Evolutionary conservation across 2,797 vertebrate genomes (phyloP), one percentile per base, ranked within the genome.

Genomic region (Eremophila alpestris): DNA sequence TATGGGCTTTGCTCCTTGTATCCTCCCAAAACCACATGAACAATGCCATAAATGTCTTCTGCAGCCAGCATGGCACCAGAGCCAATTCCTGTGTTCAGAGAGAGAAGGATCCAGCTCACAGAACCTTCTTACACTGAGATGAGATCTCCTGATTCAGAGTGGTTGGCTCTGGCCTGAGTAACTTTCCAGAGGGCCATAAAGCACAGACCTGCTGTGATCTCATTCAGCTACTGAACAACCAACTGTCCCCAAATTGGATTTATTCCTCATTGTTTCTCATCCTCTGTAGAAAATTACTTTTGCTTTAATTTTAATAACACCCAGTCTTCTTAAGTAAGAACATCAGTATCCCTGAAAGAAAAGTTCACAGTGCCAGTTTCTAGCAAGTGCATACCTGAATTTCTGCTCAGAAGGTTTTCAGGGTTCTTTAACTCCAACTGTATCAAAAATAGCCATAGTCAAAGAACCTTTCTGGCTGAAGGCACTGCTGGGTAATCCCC

Each of bases 311-410:
- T 95, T 93, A 43, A 43, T 43, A 43, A 79, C 83, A 83, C 83
- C 74, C 15, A 20, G n/a, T 73, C 88, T 93, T 76, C 59, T 91
- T 76, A 74, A 86, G 62, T 63, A 76, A 86, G 41, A 5, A 20
- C 55, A 88, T 91, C 87, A 36, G 49, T 88, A 65, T 91, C 36
- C 27, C 51, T 74, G 80, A 96, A 63, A 90, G 87, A 78, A 86
- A 23, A 85, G 40, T 55, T 83, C 84, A 41, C 14, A 40, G n/a
- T 36, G 62, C 22, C 6, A 2, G 8, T 56, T 83, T 93, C 49
- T 64, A 85, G 43, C 20, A 30, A 18, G 2, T 24, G 6, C n/a
- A 27, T 20, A 75, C 29, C 46, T 85, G 54, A 54, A 78, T 54
- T 18, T 90, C 40, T 87, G 34, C 65, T 63, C 13, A 27, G 30